Conservation (phyloP, 2,888 invertebrate genomes). For the Ferdinandea cuprea region DNA sequence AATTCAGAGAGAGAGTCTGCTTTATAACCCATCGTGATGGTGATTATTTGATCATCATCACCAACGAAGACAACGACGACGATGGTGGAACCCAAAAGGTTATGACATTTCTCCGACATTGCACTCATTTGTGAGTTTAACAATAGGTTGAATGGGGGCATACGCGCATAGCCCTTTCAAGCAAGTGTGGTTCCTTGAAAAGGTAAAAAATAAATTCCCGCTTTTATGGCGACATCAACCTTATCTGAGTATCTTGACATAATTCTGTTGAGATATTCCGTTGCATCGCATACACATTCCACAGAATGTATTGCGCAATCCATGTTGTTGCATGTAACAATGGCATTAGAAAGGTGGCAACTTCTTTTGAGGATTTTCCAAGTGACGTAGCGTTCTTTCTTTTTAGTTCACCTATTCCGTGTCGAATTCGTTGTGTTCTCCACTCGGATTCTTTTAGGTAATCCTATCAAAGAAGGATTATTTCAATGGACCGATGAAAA, state of each 20-base stretch:
- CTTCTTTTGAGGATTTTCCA: slow-evolving; percentile 59
- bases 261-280: slow-evolving; percentile 48
- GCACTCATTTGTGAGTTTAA: slow-evolving; percentile 37
- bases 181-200: slow-evolving; percentile 53
- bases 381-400: slow-evolving; percentile 56
- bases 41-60: slow-evolving; percentile 27
- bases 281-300: slow-evolving; percentile 20
- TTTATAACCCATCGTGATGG: slow-evolving; percentile 42
- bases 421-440: slow-evolving; percentile 7
- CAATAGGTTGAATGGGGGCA: slow-evolving; percentile 25
- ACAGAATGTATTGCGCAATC: slow-evolving; percentile 28
- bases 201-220: slow-evolving; percentile 12
- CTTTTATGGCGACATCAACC: slow-evolving; percentile 47
- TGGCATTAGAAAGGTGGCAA: slow-evolving; percentile 67
- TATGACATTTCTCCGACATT: slow-evolving; percentile 55
- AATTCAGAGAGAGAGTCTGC: not conserved
- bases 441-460: slow-evolving; percentile 15
- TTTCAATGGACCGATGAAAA: slow-evolving; percentile 63
- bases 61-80: too few relatives aligned
- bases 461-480: slow-evolving; percentile 67
- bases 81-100: slow-evolving; percentile 46
- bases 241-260: slow-evolving; percentile 56
- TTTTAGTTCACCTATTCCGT: slow-evolving; percentile 1
- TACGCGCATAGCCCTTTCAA: slow-evolving; percentile 2
- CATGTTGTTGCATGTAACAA: slow-evolving; percentile 68